These are phyloP conservation scores for Cabera pusaria DNA, from an alignment of 2,888 invertebrate genomes.

Conservation along the genomic window DNA sequence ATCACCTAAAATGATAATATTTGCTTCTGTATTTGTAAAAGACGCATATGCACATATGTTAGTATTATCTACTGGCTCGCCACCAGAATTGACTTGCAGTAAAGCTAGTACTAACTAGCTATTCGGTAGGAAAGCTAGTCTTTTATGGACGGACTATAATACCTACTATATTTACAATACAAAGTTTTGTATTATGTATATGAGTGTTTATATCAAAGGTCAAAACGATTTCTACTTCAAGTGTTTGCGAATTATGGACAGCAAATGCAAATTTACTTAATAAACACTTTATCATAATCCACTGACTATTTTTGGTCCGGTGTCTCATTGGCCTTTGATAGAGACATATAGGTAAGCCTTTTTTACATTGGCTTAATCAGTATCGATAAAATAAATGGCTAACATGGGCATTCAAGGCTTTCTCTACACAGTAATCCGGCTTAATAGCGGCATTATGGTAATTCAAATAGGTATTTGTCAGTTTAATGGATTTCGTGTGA, in stretches of 20 bases:
- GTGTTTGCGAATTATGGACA: constrained; percentile 3
- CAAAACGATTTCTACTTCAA: background rate
- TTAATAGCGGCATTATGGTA: constrained; percentile 41
- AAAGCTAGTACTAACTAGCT: too few relatives aligned
- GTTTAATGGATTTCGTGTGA: constrained; percentile 34
- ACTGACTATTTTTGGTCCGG: constrained; percentile 3
- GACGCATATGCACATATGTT: too few relatives aligned
- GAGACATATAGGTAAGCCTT: constrained; percentile 12
- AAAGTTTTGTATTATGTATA: too few relatives aligned
- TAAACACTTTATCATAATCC: background rate
- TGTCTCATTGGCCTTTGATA: constrained; percentile 4
- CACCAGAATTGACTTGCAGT: too few relatives aligned
- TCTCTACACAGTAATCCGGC: constrained; percentile 34
- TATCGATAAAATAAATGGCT: constrained; percentile 31
- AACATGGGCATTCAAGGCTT: constrained; percentile 32
- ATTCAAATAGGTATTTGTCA: constrained; percentile 38
- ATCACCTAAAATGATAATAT: too few relatives aligned
- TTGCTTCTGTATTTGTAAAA: too few relatives aligned
- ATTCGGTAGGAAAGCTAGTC: too few relatives aligned
- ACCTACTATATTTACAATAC: too few relatives aligned
- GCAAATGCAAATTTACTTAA: constrained; percentile 1
- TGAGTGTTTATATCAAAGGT: too few relatives aligned
- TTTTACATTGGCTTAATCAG: constrained; percentile 28
- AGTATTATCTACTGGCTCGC: too few relatives aligned
- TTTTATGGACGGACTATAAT: too few relatives aligned